A percentile compares a stretch with the other conserved stretches of the same genome.
These are phyloP conservation scores for Pheosia gnoma DNA, from an alignment of 2,888 invertebrate genomes.

Conservation along the genomic window DNA sequence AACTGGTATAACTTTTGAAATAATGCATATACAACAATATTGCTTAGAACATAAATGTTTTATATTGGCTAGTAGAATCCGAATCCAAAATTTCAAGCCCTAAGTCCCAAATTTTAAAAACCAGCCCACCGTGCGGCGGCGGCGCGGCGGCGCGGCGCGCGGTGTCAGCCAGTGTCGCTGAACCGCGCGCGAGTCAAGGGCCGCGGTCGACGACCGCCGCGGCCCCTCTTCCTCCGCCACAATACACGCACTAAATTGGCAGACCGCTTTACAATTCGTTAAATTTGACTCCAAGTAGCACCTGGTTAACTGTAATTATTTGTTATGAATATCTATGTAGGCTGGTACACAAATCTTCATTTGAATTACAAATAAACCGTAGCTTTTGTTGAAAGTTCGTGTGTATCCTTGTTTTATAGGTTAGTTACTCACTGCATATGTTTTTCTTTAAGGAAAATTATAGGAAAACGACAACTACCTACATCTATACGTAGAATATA, in stretches of 20 bases:
- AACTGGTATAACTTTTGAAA: no score
- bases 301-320: constrained; percentile 37
- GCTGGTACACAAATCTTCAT: constrained; percentile 1
- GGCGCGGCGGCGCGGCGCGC: constrained; percentile 35
- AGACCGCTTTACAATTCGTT: constrained; percentile 55
- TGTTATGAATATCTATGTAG: constrained; percentile 6
- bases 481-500: not conserved
- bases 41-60: no score
- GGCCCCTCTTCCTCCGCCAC: constrained; percentile 65
- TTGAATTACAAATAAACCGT: constrained; percentile 4
- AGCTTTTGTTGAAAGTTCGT: not conserved
- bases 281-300: constrained; percentile 41
- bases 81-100: no score
- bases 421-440: not conserved
- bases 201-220: constrained; percentile 81
- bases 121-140: no score
- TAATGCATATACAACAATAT: no score
- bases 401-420: not conserved
- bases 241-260: constrained; percentile 62
- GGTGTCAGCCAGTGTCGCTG: constrained; percentile 74
- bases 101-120: no score
- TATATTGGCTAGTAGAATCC: no score
- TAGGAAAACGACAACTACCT: not conserved
- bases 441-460: not conserved
- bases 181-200: constrained; percentile 80